Evolutionary conservation across 1,140 invertebrate genomes (phyloP), one percentile per base, ranked within the genome.

Genomic region (Pseudomyrmex sp.): DNA sequence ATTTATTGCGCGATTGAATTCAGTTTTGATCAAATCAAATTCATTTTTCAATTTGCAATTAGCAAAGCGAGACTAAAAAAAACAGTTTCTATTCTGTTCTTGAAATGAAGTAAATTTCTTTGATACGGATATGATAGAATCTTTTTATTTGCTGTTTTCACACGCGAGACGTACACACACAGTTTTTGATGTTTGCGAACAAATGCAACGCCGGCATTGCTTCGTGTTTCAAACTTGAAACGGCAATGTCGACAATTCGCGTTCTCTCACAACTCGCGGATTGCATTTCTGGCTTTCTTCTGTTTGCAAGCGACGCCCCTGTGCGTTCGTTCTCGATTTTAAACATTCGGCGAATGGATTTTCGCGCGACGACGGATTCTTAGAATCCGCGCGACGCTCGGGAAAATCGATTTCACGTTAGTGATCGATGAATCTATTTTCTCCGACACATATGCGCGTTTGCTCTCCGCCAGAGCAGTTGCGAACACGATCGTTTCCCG

Each of bases 391-490:
- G 69, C 79, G 70, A 35, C 26, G 26, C 44, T 52, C 23, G 35
- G 46, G 44, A 59, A 56, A 80, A 80, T 72, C 76, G 76, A n/a
- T 70, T 70, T 70, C 50, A 54, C 66, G 9, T 56, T 56, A 20
- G 56, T 26, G 65, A 72, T 68, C 66, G 69, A 85, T 82, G 62
- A 74, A 82, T 82, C 61, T 54, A 63, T 74, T 74, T 56, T 79
- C 58, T 82, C 54, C n/a, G 12, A 58, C 56, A 44, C 50, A 26
- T 72, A 62, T 46, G 23, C 13, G 54, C 61, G 61, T 74, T 82
- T 82, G 23, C 59, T 82, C 56, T 68, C 5, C 35, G 44, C 66
- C 74, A 35, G 56, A 56, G 50, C 4, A 52, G 63, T 23, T 63
- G 50, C 44, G 48, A 69, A 69, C 52, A 74, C 56, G 69, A 82